Evolutionary conservation across 1,140 invertebrate species (phyloP), one percentile per base, ranked within the genome.

Genomic region (Caenorhabditis tropicalis): DNA sequence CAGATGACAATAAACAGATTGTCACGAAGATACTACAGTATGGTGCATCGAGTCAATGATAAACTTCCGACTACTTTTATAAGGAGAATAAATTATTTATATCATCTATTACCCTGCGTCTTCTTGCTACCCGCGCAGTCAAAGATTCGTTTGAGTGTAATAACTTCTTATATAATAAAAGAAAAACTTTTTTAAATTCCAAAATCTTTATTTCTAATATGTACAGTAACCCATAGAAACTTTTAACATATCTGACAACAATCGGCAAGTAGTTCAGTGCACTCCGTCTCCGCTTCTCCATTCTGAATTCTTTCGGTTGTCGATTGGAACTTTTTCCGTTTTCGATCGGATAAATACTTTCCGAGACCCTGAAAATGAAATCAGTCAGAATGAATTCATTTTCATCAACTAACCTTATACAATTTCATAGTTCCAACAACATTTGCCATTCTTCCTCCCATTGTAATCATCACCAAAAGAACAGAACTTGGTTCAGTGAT

Each of bases 351-450:
- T 19, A 84, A 21, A 39, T 74, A 84, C 27, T 84, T 84, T 27
- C 65, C 83, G 15, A 84, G 49, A 7, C 58, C 83, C 83, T 84
- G 53, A 56, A 84, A 39, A 7, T 15, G 19, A 12, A 36, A 79
- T 15, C 24, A 36, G 1, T 2, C 12, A 79, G n/a, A 9, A 27
- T 2, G n/a, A 1, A 29, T 15, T 60, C 21, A 6, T 16, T 10
- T 1, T 36, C 3, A 82, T 24, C 10, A 58, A 46, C 83, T 16
- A 19, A 84, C 83, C 36, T 84, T 84, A 49, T 84, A 84, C 49
- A 84, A 74, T 43, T 84, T 84, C 70, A 84, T 84, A 2, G 83
- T 84, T 16, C 83, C 83, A 6, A 84, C 74, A 19, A 84, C 83
- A 58, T 84, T 84, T 6, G 83, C 70, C 70, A 84, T 84, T 33